Evolutionary conservation across 2,113 vertebrate species (phyloP), one percentile per base, ranked within the genome.

Genomic region (Urocynchramus pylzowi): DNA sequence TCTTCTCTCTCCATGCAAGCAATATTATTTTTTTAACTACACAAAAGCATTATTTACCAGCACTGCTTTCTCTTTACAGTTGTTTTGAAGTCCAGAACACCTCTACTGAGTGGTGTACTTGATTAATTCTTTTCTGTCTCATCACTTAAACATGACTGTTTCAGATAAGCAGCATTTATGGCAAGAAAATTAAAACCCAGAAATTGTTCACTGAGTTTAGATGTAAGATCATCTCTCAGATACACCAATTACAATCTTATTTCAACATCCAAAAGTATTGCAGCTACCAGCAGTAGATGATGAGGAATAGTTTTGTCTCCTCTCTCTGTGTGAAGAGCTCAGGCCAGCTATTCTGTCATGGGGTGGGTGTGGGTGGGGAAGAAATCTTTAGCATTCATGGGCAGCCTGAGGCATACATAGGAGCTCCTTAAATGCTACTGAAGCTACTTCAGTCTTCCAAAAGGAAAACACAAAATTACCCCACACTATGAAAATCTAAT

Each of bases 281-380:
- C 27, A 64, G 11, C 16, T 83, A 59, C 20, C 8, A 77, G 16
- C 6, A 75, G 23, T 17, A 47, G 7, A 28, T 42, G 6, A 19
- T n/a, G 9, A 90, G 18, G 5, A n/a, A 35, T 54, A 5, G 3
- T 39, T 52, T 56, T 80, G 22, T 74, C 9, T 42, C 12, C 13
- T 61, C 15, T 90, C 30, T 67, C 33, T n/a, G 1, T 52, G 9
- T 41, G 16, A 41, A 73, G 54, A 44, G 11, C 35, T 56, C 35
- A 67, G 42, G 28, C 5, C 15, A 74, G 10, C 30, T 70, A 19
- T 42, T 65, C 28, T 81, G 21, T 21, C 21, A 47, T 16, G 15
- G 23, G 10, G 1, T 2, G 0, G 21, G 41, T 6, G 2, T 13
- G 11, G 7, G 27, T 6, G 3, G 6, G 5, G 6, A 41, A 61